These are phyloP conservation scores for Cheilosia pagana DNA, from an alignment of 2,888 invertebrate genomes.

Conservation along the genomic window DNA sequence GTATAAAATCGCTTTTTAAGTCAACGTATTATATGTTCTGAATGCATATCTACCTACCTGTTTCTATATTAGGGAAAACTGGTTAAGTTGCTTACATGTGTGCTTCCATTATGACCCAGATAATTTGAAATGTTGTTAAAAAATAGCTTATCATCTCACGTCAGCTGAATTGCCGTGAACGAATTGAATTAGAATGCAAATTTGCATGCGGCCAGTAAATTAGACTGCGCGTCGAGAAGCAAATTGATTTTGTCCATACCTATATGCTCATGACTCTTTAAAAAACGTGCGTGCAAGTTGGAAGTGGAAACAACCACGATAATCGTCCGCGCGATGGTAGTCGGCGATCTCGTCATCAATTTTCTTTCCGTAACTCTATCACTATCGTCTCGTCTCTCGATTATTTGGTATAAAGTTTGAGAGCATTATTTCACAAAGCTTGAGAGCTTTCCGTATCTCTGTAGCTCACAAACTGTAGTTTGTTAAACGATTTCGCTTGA, in stretches of 20 bases:
- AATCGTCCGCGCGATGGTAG: no score
- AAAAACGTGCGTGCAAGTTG: no score
- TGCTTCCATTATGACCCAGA: conserved; percentile 36
- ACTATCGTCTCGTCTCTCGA: no score
- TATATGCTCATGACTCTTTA: neutral
- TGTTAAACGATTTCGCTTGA: no score
- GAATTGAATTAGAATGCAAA: neutral
- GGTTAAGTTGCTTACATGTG: conserved; percentile 13
- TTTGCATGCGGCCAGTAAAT: neutral
- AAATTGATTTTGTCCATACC: neutral
- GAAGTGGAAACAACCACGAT: no score
- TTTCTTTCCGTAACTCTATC: no score
- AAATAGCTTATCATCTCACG: conserved; percentile 8
- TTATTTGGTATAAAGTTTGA: no score
- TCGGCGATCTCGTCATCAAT: no score
- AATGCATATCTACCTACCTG: neutral
- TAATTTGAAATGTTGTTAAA: conserved; percentile 8
- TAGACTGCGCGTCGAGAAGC: neutral
- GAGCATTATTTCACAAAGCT: no score
- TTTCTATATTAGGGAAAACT: neutral
- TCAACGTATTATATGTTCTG: neutral
- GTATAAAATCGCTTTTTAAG: conserved; percentile 30
- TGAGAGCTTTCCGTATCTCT: no score
- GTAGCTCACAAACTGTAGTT: no score
- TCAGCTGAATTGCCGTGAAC: neutral